Evolutionary conservation across 2,888 invertebrate species (phyloP).

Genomic region (Spatulosminthurus flaviceps): DNA sequence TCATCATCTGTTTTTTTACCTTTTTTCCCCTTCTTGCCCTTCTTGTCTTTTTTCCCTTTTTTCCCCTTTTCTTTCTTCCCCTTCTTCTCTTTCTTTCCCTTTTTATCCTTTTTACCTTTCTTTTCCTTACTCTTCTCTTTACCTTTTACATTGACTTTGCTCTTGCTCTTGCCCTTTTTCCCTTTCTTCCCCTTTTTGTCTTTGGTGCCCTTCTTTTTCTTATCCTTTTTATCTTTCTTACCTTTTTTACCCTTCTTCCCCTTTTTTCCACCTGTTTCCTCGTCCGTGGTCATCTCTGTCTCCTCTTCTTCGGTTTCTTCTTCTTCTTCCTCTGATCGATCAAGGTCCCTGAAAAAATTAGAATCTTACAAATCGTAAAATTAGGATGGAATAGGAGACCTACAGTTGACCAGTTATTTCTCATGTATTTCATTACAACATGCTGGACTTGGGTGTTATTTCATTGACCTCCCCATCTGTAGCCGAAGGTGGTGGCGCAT

Average conservation of each 20-base stretch:
- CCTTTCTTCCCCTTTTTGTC: neutral
- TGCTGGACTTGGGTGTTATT: neutral
- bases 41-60: neutral
- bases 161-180: neutral
- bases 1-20: neutral
- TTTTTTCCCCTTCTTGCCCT: neutral
- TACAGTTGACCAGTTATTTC: too few relatives aligned
- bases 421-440: too few relatives aligned
- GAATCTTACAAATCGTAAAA: too few relatives aligned
- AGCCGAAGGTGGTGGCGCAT: conserved; percentile 27
- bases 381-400: too few relatives aligned
- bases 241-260: neutral
- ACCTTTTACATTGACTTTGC: neutral
- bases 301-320: conserved; percentile 10
- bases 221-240: neutral
- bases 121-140: neutral
- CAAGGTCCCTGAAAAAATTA: neutral
- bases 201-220: neutral
- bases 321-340: neutral
- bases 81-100: neutral
- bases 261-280: neutral
- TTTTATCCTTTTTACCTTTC: neutral
- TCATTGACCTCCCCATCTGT: neutral
- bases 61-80: neutral
- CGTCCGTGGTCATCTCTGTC: neutral